Conservation (phyloP, 2,797 vertebrate species). For the Thalassophryne amazonica region DNA sequence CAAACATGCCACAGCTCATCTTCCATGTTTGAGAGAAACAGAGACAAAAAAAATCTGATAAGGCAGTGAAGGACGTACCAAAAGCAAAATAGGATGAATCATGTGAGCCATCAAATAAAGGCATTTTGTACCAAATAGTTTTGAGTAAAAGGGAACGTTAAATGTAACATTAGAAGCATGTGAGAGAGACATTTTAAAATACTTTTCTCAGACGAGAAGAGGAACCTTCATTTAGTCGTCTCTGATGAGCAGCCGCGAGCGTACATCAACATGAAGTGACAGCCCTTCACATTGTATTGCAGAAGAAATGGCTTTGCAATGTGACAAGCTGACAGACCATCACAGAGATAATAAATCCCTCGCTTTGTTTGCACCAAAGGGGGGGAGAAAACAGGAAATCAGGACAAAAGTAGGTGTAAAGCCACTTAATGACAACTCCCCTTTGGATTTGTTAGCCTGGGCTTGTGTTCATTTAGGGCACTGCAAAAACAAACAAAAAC, state of each 20-base stretch:
- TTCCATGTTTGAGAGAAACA: conserved; percentile 22
- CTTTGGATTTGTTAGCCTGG: conserved; percentile 26
- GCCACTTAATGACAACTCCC: conserved; percentile 15
- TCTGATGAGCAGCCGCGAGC: not conserved
- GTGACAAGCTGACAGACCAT: conserved; percentile 31
- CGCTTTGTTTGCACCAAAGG: conserved; percentile 11
- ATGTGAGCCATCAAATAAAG: not conserved
- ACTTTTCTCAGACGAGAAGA: not conserved
- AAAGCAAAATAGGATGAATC: conserved; percentile 13
- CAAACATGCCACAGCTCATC: conserved; percentile 63
- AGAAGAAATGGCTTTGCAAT: not conserved
- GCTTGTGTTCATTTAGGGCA: conserved; percentile 23
- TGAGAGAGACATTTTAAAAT: not conserved
- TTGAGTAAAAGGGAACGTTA: not conserved
- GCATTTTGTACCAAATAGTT: not conserved
- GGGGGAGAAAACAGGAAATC: not conserved
- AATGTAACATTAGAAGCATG: not conserved
- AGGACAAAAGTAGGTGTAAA: conserved; percentile 1
- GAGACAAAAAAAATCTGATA: conserved; percentile 9
- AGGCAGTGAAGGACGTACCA: not conserved
- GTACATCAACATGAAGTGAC: conserved; percentile 2
- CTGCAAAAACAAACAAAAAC: conserved; percentile 28
- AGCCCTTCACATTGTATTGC: conserved; percentile 2
- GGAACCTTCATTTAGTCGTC: not conserved
- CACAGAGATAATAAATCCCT: conserved; percentile 24